Evolutionary conservation across 2,888 invertebrate genomes (phyloP), one percentile per base, ranked within the genome.

Genomic region (Rutpela maculata): DNA sequence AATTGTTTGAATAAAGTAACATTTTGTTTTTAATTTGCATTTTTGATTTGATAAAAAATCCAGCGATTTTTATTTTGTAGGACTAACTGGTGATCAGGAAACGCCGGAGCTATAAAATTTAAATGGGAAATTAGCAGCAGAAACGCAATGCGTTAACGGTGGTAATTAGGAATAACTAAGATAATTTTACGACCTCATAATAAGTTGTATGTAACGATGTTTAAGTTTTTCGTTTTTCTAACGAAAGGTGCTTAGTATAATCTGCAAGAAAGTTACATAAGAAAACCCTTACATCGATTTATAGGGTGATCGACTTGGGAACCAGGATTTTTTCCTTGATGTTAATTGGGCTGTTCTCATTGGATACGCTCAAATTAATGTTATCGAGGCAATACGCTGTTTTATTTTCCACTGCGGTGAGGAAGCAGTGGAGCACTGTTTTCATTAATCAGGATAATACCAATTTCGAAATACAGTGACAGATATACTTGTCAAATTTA

Each of bases 151-250:
- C 10, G 4, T 62, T 62, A 62, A 62, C 26, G 15, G n/a, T 62
- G 9, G 22, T 31, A n/a, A 26, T 26, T 26, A 62, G 62, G 62
- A 26, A 15, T 11, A 19, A 18, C 18, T 18, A 19, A 18, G 19
- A 57, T 57, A 57, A 62, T 26, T 62, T 62, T 62, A 62, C 62
- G n/a, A 15, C 62, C 26, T 62, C 26, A 62, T 26, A 62, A 22
- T 62, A 26, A 26, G 26, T 62, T 62, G 22, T 26, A 31, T 26
- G 12, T 62, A 62, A 62, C 62, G 26, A 62, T 26, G 31, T 62
- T 62, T 26, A 62, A 31, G n/a, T 1, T 26, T 26, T 62, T 62
- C 1, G n/a, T 26, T 62, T n/a, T n/a, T 62, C 9, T 62, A 60
- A 12, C 22, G 26, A 62, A 43, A 43, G 15, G 15, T 0, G 15